Percentiles rank a stretch among this genome's conserved stretches.
phyloP scores from a whole-genome alignment of 2,113 vertebrate genomes.

The Podocnemis expansa region DNA sequence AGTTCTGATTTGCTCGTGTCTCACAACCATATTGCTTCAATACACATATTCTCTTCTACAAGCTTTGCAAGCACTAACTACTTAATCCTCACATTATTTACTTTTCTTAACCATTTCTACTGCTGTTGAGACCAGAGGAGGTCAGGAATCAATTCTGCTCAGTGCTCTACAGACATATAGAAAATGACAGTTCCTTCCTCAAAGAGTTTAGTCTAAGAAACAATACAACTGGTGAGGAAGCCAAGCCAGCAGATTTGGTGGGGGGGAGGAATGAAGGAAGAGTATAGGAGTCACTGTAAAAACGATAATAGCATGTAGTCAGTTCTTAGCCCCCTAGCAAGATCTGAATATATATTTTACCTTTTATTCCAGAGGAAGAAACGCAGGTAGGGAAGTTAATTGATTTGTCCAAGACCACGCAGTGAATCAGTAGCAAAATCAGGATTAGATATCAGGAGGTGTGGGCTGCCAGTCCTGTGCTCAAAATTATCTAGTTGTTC shows the following conservation, averaged over 20 bases:
- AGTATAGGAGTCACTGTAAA: not conserved
- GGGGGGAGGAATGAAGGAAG: too few species aligned
- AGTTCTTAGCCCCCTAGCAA: not conserved
- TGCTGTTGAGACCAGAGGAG: conserved; percentile 1
- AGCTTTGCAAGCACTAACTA: not conserved
- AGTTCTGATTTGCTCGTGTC: not conserved
- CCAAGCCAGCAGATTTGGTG: not conserved
- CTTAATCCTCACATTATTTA: not conserved
- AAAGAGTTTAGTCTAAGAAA: not conserved
- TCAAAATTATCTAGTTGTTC: not conserved
- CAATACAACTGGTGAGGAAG: not conserved
- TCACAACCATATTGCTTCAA: not conserved
- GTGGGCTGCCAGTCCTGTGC: not conserved
- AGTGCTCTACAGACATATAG: not conserved
- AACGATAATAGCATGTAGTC: not conserved
- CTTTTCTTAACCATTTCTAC: not conserved
- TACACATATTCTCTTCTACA: not conserved
- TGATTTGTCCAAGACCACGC: fast-evolving
- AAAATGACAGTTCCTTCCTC: not conserved
- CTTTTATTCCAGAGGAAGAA: not conserved
- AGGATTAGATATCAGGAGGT: not conserved
- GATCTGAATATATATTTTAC: not conserved
- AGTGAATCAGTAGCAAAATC: not conserved
- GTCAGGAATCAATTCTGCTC: not conserved
- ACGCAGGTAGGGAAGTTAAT: not conserved